Conservation (phyloP, 2,797 vertebrate species). For the Carapus acus region DNA sequence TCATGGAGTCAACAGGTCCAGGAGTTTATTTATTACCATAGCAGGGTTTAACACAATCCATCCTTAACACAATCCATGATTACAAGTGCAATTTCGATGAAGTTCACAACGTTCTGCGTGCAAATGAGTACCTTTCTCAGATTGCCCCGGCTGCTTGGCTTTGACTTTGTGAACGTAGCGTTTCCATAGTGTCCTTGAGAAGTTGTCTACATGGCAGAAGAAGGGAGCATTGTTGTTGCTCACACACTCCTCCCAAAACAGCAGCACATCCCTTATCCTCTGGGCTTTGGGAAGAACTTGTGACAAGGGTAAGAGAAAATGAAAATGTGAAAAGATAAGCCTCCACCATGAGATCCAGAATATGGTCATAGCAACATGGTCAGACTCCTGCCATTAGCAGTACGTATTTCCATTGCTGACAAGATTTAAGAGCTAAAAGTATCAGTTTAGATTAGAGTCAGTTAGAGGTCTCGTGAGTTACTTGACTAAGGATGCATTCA, state of each 20-base stretch:
- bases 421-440: too few relatives aligned
- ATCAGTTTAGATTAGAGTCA: too few relatives aligned
- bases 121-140: constrained; percentile 84
- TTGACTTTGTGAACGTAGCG: constrained; percentile 78
- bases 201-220: constrained; percentile 70
- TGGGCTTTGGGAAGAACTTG: constrained; percentile 79
- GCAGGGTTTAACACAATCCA: too few relatives aligned
- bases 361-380: not conserved
- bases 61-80: too few relatives aligned
- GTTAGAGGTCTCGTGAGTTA: too few relatives aligned
- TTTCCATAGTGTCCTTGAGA: constrained; percentile 76
- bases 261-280: constrained; percentile 71
- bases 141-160: constrained; percentile 84
- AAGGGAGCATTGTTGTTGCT: constrained; percentile 61
- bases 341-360: not conserved
- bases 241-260: constrained; percentile 81
- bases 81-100: too few relatives aligned
- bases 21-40: too few relatives aligned
- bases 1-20: not conserved
- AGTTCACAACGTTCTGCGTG: not conserved
- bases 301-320: not conserved
- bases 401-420: too few relatives aligned
- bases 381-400: too few relatives aligned
- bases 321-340: not conserved
- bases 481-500: too few relatives aligned